phyloP scores from a whole-genome alignment of 1,140 invertebrate species.

The Orussus abietinus region DNA sequence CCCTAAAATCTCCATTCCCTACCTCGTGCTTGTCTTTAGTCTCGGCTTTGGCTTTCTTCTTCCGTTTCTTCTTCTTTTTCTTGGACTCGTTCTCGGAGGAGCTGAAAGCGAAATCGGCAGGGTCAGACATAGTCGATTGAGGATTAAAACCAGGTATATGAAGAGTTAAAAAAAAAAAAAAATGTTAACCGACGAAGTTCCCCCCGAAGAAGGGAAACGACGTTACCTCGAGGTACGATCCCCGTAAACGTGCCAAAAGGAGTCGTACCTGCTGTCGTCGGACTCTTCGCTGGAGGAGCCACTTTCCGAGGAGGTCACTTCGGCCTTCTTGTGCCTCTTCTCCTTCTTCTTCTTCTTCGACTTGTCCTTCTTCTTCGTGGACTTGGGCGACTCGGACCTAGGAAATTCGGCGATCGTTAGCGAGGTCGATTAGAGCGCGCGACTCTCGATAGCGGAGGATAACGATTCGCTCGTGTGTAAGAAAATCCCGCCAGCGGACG shows the following conservation, averaged over 20 bases:
- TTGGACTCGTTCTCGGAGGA: slow-evolving; percentile 40
- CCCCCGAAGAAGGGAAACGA: too few relatives aligned
- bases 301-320: slow-evolving; percentile 41
- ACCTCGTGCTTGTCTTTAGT: slow-evolving; percentile 45
- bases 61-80: slow-evolving; percentile 44
- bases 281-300: slow-evolving; percentile 41
- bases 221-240: too few relatives aligned
- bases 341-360: slow-evolving; percentile 48
- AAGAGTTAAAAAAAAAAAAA: slow-evolving; percentile 9
- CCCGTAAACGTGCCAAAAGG: too few relatives aligned
- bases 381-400: slow-evolving; percentile 48
- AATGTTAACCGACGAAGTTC: slow-evolving; percentile 12
- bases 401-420: slow-evolving; percentile 22
- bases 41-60: slow-evolving; percentile 38
- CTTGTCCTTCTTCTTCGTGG: slow-evolving; percentile 47
- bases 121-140: neutral
- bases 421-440: too few relatives aligned
- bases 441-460: too few relatives aligned
- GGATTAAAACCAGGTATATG: slow-evolving; percentile 2
- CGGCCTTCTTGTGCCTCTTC: slow-evolving; percentile 43
- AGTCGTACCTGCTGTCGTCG: slow-evolving; percentile 41
- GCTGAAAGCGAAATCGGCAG: slow-evolving; percentile 16
- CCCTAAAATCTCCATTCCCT: too few relatives aligned
- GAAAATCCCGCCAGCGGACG: too few relatives aligned
- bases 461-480: too few relatives aligned